phyloP scores from a whole-genome alignment of 2,888 invertebrate species.

The Rotaria magnacalcarata region DNA sequence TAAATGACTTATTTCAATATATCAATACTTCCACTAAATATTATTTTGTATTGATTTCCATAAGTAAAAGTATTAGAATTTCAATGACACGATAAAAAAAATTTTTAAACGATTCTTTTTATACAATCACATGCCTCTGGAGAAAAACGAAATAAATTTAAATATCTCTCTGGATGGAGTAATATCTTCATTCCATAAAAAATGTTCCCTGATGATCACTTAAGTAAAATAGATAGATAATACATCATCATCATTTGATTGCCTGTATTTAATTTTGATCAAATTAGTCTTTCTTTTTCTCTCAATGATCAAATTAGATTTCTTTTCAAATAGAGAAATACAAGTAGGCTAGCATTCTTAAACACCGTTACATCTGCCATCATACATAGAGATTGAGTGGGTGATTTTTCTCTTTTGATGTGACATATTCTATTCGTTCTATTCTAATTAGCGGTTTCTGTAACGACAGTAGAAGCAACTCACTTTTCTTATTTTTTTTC shows the following conservation, averaged over 20 bases:
- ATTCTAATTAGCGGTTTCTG: conserved; percentile 26
- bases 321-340: neutral
- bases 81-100: no score
- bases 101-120: neutral
- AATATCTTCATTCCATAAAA: neutral
- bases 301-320: neutral
- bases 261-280: neutral
- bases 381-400: neutral
- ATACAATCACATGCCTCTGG: neutral
- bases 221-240: conserved; percentile 14
- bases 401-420: neutral
- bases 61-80: no score
- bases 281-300: neutral
- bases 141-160: neutral
- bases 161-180: neutral
- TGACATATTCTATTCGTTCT: neutral
- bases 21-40: no score
- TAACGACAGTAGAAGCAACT: neutral
- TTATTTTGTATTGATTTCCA: no score
- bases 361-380: neutral
- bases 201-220: neutral
- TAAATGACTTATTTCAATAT: no score
- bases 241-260: conserved; percentile 8
- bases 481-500: neutral
- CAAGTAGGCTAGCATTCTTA: neutral